Base-by-base conservation (phyloP, 2,113 vertebrate genomes). In the Zosterops japonicus region DNA sequence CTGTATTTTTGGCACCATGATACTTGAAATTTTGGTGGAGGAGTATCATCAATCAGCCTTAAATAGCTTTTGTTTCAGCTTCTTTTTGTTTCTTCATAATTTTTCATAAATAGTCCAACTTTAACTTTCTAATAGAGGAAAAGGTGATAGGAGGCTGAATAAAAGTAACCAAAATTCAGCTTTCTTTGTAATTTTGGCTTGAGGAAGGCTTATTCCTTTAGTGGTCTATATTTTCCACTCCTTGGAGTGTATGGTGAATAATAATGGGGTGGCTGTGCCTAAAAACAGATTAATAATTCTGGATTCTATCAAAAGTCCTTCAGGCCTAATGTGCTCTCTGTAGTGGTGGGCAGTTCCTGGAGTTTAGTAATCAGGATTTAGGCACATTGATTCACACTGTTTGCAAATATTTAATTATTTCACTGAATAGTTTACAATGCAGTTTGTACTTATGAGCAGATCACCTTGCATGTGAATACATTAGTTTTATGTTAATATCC, bases 151-250 rank as follows among this genome's bases (percentile, higher is more conserved):
- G 27, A 64, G 83, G 24, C 8, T n/a, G 25, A 85, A 67, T 4
- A 53, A 74, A 41, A 61, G 2, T 31, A 59, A 3, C 2, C 9
- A 28, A 31, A 31, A 5, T 59, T 85, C 42, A 33, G 3, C 14
- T 82, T 17, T 55, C 11, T 81, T 61, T 61, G 6, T 41, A 50
- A 19, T 42, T 64, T 46, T 64, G 21, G 5, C 3, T 64, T 31
- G 23, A 41, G 20, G 52, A 49, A 76, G 21, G 27, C 12, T 67
- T 41, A 36, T 29, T 86, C 27, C 6, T 59, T 55, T 67, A 27
- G 24, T 39, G 36, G 13, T 24, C 19, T 25, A 7, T 22, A 15
- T 0, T 0, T 41, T 46, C 20, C 6, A 14, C 16, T 23, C 8
- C 33, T 42, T 11, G 57, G 75, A 79, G 29, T 25, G 2, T 31